phyloP scores from a whole-genome alignment of 1,140 invertebrate species.

The Papilio xuthus region DNA sequence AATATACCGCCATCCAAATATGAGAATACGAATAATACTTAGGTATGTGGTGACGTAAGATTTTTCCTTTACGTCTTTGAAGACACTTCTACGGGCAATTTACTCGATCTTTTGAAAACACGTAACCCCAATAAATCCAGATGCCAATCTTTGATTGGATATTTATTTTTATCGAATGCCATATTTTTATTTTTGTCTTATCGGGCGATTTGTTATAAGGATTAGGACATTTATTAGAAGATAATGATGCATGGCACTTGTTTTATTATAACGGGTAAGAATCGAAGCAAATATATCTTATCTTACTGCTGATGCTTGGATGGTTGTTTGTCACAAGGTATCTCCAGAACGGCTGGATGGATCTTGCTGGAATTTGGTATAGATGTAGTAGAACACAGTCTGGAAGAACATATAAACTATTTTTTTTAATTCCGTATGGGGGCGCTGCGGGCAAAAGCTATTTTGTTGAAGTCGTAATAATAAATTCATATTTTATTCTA shows the following conservation, averaged over 20 bases:
- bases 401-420: too few species aligned
- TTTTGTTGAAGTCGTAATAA: too few species aligned
- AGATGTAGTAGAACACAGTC: too few species aligned
- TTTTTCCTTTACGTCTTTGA: conserved; percentile 42
- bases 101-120: conserved; percentile 43
- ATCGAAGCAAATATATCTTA: background rate
- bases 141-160: conserved; percentile 41
- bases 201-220: background rate
- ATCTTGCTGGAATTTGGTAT: too few species aligned
- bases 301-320: too few species aligned
- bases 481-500: background rate
- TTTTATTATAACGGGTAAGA: background rate
- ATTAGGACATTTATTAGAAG: conserved; percentile 20
- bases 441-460: too few species aligned
- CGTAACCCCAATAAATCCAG: conserved; percentile 42
- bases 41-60: background rate
- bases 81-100: conserved; percentile 45
- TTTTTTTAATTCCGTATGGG: too few species aligned
- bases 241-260: background rate
- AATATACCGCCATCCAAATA: conserved; percentile 2
- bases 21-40: conserved; percentile 33
- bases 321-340: too few species aligned
- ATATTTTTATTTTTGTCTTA: conserved; percentile 37
- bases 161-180: conserved; percentile 42
- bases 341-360: too few species aligned